These are phyloP conservation scores for Eriosoma lanigerum DNA, from an alignment of 1,140 invertebrate species.

Conservation along the genomic window DNA sequence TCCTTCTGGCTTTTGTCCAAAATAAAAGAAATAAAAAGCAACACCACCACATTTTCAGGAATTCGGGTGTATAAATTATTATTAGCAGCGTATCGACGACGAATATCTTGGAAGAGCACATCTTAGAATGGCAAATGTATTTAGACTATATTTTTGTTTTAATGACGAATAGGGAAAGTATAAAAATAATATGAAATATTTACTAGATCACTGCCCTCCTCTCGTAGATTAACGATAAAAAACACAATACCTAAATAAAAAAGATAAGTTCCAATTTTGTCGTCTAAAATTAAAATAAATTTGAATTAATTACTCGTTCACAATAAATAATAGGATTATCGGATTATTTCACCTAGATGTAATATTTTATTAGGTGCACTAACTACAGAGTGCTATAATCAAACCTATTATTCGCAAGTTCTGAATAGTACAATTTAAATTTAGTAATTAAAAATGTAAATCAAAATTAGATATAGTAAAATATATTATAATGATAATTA, in stretches of 20 bases:
- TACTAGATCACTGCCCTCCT: no score
- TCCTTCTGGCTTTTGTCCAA: not conserved
- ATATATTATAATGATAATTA: no score
- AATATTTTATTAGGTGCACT: no score
- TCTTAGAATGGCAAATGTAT: not conserved
- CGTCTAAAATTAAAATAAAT: conserved; percentile 11
- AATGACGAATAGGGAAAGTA: not conserved
- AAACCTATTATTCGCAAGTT: no score
- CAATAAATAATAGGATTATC: no score
- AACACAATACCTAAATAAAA: not conserved
- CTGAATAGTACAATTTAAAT: no score
- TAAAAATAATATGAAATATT: not conserved
- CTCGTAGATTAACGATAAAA: not conserved
- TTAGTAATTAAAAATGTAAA: no score
- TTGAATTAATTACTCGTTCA: not conserved
- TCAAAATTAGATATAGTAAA: no score
- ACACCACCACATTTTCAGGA: not conserved
- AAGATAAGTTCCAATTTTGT: conserved; percentile 8
- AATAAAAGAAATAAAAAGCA: not conserved
- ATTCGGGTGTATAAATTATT: conserved; percentile 21
- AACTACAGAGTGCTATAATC: no score
- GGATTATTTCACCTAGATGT: no score
- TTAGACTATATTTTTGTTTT: not conserved
- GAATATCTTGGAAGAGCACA: not conserved
- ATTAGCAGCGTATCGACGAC: not conserved